phyloP scores from a whole-genome alignment of 2,113 vertebrate genomes.

The Leiothrix lutea region DNA sequence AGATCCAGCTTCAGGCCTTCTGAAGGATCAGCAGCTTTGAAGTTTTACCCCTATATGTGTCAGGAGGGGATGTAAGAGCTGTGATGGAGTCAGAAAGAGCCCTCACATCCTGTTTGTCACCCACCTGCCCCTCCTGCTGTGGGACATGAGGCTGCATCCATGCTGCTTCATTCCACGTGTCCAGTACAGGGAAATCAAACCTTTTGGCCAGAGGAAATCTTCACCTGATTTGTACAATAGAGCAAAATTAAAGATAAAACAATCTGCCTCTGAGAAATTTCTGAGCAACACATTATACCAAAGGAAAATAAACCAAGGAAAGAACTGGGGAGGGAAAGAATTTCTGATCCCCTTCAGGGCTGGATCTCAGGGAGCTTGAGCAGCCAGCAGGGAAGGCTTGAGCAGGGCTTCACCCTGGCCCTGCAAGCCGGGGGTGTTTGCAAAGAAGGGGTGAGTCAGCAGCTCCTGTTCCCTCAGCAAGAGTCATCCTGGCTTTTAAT shows the following conservation, averaged over 20 bases:
- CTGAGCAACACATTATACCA: background rate
- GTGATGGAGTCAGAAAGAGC: background rate
- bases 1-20: background rate
- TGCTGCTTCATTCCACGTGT: too few relatives aligned
- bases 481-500: background rate
- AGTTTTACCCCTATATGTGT: background rate
- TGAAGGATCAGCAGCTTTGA: background rate
- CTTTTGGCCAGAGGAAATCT: background rate
- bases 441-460: background rate
- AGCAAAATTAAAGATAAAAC: background rate
- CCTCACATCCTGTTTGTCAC: background rate
- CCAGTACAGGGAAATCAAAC: background rate
- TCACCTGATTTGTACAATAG: background rate
- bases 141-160: background rate
- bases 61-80: background rate
- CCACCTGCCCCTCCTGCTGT: too few relatives aligned
- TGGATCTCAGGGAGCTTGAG: background rate
- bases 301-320: background rate
- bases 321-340: background rate
- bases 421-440: background rate
- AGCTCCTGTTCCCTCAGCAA: background rate
- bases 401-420: background rate
- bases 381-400: background rate
- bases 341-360: background rate
- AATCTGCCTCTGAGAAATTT: background rate